Evolutionary conservation across 2,113 vertebrate species (phyloP).

Genomic region (Abramis brama): DNA sequence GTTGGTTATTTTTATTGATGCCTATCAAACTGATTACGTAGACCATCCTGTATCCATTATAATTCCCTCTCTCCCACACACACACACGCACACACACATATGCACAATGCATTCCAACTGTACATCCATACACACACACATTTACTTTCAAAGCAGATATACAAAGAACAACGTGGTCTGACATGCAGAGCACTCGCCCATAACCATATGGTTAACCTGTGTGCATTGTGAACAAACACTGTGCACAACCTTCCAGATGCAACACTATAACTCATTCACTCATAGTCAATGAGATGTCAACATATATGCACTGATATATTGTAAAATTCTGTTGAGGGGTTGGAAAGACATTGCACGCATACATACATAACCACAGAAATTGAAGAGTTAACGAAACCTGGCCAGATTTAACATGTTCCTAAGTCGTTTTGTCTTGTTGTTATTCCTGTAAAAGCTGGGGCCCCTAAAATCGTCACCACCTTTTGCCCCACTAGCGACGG

Average conservation of each 20-base stretch:
- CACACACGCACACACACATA: background rate
- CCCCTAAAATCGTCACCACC: too few relatives aligned
- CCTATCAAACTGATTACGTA: slow-evolving; percentile 41
- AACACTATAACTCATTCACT: background rate
- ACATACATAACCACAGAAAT: background rate
- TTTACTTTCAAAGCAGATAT: background rate
- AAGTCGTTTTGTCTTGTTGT: background rate
- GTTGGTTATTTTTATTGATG: slow-evolving; percentile 51
- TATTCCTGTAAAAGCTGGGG: background rate
- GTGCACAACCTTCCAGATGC: background rate
- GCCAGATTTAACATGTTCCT: background rate
- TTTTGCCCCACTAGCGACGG: too few relatives aligned
- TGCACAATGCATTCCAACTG: background rate
- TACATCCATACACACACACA: slow-evolving; percentile 3
- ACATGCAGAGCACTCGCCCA: background rate
- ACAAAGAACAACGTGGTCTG: slow-evolving; percentile 29
- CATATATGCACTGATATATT: slow-evolving; percentile 15
- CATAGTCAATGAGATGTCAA: background rate
- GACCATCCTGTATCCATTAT: slow-evolving; percentile 47
- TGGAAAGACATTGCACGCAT: slow-evolving; percentile 1
- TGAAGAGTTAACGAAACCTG: background rate
- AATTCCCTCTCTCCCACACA: background rate
- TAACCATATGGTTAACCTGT: background rate
- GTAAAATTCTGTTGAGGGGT: background rate
- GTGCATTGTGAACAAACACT: slow-evolving; percentile 13